phyloP scores from a whole-genome alignment of 2,113 vertebrate species.

The Neopipo cinnamomea region DNA sequence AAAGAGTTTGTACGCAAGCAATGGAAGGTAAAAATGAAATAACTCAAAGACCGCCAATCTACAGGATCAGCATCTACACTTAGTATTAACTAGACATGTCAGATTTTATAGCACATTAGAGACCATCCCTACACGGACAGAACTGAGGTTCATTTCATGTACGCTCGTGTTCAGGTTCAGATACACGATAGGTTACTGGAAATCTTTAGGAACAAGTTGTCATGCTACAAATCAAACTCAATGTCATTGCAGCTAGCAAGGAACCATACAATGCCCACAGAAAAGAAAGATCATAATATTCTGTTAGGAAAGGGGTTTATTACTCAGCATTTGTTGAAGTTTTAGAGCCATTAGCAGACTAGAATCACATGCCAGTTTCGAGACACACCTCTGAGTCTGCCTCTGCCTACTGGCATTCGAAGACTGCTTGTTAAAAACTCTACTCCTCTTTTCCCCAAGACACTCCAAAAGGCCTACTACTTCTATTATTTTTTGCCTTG shows the following conservation, averaged over 20 bases:
- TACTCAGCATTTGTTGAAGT: not conserved
- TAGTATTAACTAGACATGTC: not conserved
- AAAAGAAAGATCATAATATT: not conserved
- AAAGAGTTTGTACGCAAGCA: not conserved
- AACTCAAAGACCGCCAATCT: not conserved
- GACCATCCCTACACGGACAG: not conserved
- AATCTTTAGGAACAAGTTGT: not conserved
- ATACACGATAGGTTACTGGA: not conserved
- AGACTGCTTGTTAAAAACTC: not conserved
- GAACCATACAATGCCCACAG: not conserved
- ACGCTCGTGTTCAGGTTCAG: not conserved
- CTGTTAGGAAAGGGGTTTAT: not conserved
- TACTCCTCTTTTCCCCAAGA: not conserved
- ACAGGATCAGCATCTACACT: not conserved
- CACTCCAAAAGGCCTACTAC: not conserved
- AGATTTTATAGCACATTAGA: not conserved
- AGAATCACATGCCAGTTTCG: not conserved
- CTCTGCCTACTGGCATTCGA: not conserved
- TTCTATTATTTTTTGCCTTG: not conserved
- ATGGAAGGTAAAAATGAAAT: not conserved
- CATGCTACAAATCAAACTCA: not conserved
- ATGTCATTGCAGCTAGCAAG: not conserved
- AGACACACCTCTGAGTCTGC: not conserved
- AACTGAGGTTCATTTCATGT: not conserved
- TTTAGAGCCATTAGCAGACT: not conserved